Evolutionary conservation across 2,888 invertebrate species (phyloP).

Genomic region (Lasioglossum morio): DNA sequence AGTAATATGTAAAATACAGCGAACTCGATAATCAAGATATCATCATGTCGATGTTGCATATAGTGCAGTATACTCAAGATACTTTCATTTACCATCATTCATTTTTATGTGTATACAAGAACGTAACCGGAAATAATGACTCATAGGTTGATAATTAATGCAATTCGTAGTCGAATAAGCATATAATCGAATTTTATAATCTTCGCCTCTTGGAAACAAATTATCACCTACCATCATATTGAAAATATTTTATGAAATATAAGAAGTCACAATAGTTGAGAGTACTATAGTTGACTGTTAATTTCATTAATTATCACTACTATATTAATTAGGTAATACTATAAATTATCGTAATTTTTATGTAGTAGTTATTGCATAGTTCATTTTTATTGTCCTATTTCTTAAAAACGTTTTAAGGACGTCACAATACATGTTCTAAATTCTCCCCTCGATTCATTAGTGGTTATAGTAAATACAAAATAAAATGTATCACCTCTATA

Average conservation of each 20-base stretch:
- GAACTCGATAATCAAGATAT: neutral
- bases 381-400: neutral
- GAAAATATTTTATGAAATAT: neutral
- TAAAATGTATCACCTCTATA: neutral
- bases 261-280: neutral
- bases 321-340: neutral
- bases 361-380: neutral
- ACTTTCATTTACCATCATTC: neutral
- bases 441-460: neutral
- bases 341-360: neutral
- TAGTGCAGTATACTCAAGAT: neutral
- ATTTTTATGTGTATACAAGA: neutral
- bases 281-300: neutral
- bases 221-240: neutral
- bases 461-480: neutral
- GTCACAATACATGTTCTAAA: neutral
- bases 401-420: neutral
- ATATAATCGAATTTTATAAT: neutral
- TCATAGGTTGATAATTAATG: neutral
- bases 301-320: neutral
- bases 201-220: neutral
- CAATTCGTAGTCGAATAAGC: neutral
- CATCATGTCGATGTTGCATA: neutral
- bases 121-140: conserved; percentile 5
- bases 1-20: neutral